A percentile compares a stretch with the other conserved stretches of the same genome.
phyloP scores from a whole-genome alignment of 2,113 vertebrate genomes.

The Bos javanicus region DNA sequence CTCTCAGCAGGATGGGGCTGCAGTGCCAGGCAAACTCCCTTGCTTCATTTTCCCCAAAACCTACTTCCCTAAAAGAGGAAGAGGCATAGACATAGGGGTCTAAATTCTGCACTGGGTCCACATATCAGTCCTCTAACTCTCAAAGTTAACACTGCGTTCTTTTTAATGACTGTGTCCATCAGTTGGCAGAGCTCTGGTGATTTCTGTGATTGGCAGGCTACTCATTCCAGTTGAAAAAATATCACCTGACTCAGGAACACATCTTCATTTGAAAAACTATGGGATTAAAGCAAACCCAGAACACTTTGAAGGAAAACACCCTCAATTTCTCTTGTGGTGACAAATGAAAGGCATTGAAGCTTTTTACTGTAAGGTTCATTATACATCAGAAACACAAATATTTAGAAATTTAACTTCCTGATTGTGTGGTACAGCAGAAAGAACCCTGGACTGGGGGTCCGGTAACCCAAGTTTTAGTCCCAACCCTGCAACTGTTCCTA shows the following conservation, averaged over 20 bases:
- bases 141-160: background rate
- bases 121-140: background rate
- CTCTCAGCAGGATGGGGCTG: background rate
- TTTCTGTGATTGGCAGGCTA: background rate
- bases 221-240: background rate
- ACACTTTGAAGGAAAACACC: background rate
- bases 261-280: background rate
- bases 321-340: background rate
- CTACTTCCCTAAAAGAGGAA: background rate
- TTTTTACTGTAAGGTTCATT: background rate
- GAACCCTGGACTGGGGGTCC: background rate
- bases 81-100: background rate
- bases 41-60: background rate
- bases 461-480: background rate
- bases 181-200: background rate
- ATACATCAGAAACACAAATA: background rate
- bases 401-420: background rate
- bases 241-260: background rate
- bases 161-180: background rate
- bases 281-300: background rate
- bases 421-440: background rate
- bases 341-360: background rate
- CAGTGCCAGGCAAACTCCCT: background rate
- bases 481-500: background rate
- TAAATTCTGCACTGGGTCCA: background rate